phyloP scores from a whole-genome alignment of 1,140 invertebrate genomes.

The Phenacoccus solenopsis region DNA sequence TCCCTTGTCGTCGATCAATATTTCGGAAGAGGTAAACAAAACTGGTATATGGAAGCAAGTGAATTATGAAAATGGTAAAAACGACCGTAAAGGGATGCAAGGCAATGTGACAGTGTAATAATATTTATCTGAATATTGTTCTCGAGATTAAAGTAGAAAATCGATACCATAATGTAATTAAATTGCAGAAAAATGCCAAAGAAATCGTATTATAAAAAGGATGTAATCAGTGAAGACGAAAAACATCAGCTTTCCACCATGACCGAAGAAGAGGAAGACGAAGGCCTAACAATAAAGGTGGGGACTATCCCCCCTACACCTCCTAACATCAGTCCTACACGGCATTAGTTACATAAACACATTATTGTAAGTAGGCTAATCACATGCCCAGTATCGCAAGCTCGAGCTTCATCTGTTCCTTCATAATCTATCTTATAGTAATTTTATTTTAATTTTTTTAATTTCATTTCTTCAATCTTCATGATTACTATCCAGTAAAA shows the following conservation, averaged over 20 bases:
- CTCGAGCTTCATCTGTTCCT: slow-evolving; percentile 8
- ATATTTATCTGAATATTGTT: not conserved
- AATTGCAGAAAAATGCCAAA: slow-evolving; percentile 29
- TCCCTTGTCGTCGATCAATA: slow-evolving; percentile 74
- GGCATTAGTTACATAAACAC: slow-evolving; percentile 8
- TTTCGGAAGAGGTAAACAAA: slow-evolving; percentile 85
- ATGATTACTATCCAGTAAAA: not conserved
- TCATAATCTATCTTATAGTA: not conserved
- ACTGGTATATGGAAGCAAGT: slow-evolving; percentile 90
- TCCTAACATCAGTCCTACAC: slow-evolving; percentile 8
- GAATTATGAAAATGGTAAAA: slow-evolving; percentile 41
- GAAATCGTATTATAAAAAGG: slow-evolving; percentile 41
- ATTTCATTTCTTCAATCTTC: not conserved
- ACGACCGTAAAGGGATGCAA: not conserved
- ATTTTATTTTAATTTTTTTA: not conserved
- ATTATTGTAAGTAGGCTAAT: slow-evolving; percentile 15
- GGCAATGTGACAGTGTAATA: not conserved
- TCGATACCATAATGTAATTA: slow-evolving; percentile 5
- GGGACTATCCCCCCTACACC: slow-evolving; percentile 26
- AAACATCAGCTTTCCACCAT: slow-evolving; percentile 42
- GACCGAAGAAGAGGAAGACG: slow-evolving; percentile 44
- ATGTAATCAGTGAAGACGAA: slow-evolving; percentile 42
- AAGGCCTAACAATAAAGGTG: slow-evolving; percentile 46
- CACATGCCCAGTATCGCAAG: not conserved
- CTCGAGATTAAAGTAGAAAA: not conserved